Evolutionary conservation across 2,888 invertebrate genomes (phyloP).

Genomic region (Tetragnatha montana): DNA sequence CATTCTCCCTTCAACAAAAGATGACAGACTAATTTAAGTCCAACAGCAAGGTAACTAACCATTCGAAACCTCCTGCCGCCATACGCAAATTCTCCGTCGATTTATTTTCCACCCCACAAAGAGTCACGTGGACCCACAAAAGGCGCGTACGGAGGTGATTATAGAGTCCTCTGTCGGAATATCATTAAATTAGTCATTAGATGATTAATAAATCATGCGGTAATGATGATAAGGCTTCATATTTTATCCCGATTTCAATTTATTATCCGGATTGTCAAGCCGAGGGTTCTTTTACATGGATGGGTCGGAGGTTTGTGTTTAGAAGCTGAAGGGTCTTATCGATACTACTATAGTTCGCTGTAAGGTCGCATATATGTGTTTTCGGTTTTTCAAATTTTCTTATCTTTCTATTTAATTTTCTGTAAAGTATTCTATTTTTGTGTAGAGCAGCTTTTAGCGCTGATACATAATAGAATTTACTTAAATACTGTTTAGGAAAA

Average conservation of each 20-base stretch:
- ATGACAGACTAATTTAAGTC: neutral
- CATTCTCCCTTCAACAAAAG: neutral
- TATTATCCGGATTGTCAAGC: conserved; percentile 48
- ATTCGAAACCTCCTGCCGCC: neutral
- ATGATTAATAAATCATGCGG: conserved; percentile 48
- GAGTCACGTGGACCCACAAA: neutral
- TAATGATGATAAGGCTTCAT: conserved; percentile 22
- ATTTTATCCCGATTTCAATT: conserved; percentile 22
- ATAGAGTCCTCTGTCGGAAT: conserved; percentile 33
- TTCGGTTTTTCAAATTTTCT: too few relatives aligned
- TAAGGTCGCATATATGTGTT: too few relatives aligned
- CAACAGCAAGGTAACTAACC: neutral
- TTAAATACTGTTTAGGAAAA: too few relatives aligned
- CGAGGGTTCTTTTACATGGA: too few relatives aligned
- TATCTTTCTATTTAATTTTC: too few relatives aligned
- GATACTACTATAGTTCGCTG: too few relatives aligned
- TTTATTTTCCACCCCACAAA: neutral
- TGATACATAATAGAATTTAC: too few relatives aligned
- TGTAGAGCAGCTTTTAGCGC: too few relatives aligned
- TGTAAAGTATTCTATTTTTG: too few relatives aligned
- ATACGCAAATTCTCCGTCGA: neutral
- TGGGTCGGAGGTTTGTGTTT: too few relatives aligned
- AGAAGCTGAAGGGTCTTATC: too few relatives aligned
- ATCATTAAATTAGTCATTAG: conserved; percentile 47
- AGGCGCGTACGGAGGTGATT: neutral